These are phyloP conservation scores for Chaetorhynchus papuensis DNA, from an alignment of 2,113 vertebrate species.

Conservation along the genomic window DNA sequence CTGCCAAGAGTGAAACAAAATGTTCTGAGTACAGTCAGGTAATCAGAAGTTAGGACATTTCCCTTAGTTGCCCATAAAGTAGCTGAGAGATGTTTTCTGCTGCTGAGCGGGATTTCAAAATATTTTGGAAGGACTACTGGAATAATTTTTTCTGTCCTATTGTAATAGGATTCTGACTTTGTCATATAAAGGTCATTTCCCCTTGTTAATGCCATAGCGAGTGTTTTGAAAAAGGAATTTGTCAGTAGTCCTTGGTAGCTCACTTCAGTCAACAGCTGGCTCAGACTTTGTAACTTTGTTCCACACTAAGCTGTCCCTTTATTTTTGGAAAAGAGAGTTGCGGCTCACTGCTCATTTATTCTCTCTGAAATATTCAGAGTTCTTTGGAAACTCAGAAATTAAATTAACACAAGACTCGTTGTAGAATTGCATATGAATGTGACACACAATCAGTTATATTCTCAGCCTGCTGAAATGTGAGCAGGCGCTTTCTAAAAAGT, in stretches of 20 bases:
- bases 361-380: background rate
- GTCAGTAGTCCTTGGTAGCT: background rate
- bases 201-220: background rate
- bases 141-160: background rate
- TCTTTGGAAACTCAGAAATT: background rate
- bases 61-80: background rate
- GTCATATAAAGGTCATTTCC: constrained; percentile 20
- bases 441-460: background rate
- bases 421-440: background rate
- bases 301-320: background rate
- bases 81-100: background rate
- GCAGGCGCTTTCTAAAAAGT: background rate
- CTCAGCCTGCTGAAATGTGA: background rate
- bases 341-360: background rate
- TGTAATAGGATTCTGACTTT: constrained; percentile 7
- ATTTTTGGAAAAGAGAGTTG: background rate
- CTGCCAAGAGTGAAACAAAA: background rate
- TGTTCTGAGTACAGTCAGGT: constrained; percentile 32
- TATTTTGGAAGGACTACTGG: constrained; percentile 20
- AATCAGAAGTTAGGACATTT: constrained; percentile 18
- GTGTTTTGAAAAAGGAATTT: constrained; percentile 6
- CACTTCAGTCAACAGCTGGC: background rate
- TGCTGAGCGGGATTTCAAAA: constrained; percentile 25
- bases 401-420: background rate
- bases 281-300: background rate